These are phyloP conservation scores for Protosalanx chinensis DNA, from an alignment of 2,797 vertebrate species.

Conservation along the genomic window DNA sequence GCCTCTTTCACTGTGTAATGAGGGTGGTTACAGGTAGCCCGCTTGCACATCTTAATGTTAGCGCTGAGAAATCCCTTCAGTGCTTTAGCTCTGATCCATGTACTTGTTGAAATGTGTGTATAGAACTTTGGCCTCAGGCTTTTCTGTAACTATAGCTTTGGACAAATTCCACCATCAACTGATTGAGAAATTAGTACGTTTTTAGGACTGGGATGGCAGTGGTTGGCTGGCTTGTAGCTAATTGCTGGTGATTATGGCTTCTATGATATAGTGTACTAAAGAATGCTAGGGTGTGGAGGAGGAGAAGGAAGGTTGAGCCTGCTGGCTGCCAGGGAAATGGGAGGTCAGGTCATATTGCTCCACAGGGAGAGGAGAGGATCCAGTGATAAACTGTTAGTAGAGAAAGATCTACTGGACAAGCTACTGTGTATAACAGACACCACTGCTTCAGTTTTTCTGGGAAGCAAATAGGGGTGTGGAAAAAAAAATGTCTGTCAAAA, in stretches of 20 bases:
- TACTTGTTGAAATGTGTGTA: not conserved
- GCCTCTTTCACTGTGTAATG: not conserved
- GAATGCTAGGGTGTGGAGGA: not conserved
- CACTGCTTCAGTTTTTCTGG: slow-evolving; percentile 1
- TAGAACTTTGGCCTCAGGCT: not conserved
- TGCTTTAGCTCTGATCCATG: not conserved
- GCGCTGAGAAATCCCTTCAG: not conserved
- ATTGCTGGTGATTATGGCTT: not conserved
- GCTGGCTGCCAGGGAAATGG: not conserved
- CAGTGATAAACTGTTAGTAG: not conserved
- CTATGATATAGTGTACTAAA: slow-evolving; percentile 5
- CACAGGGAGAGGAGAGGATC: slow-evolving; percentile 1
- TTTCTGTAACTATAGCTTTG: not conserved
- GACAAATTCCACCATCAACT: too few species aligned
- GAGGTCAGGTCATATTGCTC: slow-evolving; percentile 13
- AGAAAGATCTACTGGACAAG: not conserved
- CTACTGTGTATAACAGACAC: not conserved
- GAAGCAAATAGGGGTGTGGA: not conserved
- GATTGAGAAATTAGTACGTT: not conserved
- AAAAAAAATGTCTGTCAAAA: not conserved
- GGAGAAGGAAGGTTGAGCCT: not conserved
- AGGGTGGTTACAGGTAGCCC: not conserved
- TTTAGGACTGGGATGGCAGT: not conserved
- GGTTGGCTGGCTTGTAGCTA: not conserved
- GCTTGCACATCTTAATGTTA: not conserved